Base-by-base conservation (phyloP, 1,140 invertebrate genomes). In the Stenopsyche tienmushanensis region DNA sequence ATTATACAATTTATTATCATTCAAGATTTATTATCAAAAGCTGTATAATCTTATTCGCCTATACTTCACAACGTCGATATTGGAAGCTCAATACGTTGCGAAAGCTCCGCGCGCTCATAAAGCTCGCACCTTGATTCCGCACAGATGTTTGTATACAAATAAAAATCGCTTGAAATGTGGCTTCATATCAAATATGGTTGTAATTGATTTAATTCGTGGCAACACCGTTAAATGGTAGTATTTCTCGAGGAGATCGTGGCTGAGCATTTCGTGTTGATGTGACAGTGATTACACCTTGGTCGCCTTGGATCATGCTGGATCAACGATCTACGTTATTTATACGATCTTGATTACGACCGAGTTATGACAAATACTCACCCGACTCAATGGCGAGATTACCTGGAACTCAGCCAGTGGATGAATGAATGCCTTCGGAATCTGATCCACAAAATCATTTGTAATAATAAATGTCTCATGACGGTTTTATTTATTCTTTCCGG, bases 331-430 rank as follows among this genome's bases (percentile, higher is more conserved):
- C 45, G 41, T 58, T 68, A 34, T 68, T 64, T 68, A 64, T 54
- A 64, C 54, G 42, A 68, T 68, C 66, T 41, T 60, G 66, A 68
- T 68, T 59, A 53, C 52, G 34, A 13, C 42, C 65, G 55, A 68
- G 60, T 68, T 68, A 68, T 68, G 62, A 68, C 66, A 64, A 64
- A 68, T n/a, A 52, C 49, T 44, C 58, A 62, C 58, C 41, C 17
- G 52, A 45, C 49, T 62, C 34, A 52, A 53, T 66, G 41, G 10
- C 45, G 49, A 55, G 60, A 63, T 63, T 62, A 66, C 57, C 39
- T 23, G n/a, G 34, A 39, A n/a, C 34, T 39, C 34, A 39, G n/a
- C 34, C n/a, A 39, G 34, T n/a, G n/a, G n/a, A n/a, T n/a, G 29
- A 7, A 13, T 34, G 29, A 5, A 34, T 7, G 29, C 5, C 29